Conservation (phyloP, 2,888 invertebrate genomes). For the Emesis furor region DNA sequence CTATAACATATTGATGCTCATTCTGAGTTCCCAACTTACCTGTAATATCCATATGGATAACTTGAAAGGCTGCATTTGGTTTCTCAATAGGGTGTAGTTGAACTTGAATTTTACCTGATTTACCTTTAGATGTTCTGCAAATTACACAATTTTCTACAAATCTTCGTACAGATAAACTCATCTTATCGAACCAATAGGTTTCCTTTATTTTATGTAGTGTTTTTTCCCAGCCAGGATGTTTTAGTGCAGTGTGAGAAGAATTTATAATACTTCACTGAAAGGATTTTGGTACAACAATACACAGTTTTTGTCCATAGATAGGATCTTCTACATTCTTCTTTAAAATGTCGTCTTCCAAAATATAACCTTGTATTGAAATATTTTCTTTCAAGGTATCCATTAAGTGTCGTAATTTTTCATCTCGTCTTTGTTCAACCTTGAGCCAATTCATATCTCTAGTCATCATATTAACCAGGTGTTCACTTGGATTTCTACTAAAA, state of each 20-base stretch:
- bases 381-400: conserved; percentile 40
- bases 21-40: conserved; percentile 62
- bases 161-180: conserved; percentile 32
- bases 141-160: conserved; percentile 39
- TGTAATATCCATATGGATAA: background rate
- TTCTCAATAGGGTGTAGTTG: conserved; percentile 59
- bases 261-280: too few relatives aligned
- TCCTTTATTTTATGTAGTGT: background rate
- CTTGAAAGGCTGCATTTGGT: conserved; percentile 31
- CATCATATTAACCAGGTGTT: conserved; percentile 44
- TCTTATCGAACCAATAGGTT: conserved; percentile 58
- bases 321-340: conserved; percentile 31
- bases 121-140: conserved; percentile 53
- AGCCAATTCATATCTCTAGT: conserved; percentile 55
- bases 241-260: too few relatives aligned
- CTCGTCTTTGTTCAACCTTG: conserved; percentile 59
- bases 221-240: too few relatives aligned
- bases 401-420: conserved; percentile 49
- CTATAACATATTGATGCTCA: conserved; percentile 64
- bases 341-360: conserved; percentile 40
- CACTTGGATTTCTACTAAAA: conserved; percentile 28
- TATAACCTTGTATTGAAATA: conserved; percentile 27
- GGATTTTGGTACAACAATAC: background rate
- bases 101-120: conserved; percentile 66
- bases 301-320: conserved; percentile 64